Base-by-base conservation (phyloP, 2,797 vertebrate species). In the Psittacula derbiana region DNA sequence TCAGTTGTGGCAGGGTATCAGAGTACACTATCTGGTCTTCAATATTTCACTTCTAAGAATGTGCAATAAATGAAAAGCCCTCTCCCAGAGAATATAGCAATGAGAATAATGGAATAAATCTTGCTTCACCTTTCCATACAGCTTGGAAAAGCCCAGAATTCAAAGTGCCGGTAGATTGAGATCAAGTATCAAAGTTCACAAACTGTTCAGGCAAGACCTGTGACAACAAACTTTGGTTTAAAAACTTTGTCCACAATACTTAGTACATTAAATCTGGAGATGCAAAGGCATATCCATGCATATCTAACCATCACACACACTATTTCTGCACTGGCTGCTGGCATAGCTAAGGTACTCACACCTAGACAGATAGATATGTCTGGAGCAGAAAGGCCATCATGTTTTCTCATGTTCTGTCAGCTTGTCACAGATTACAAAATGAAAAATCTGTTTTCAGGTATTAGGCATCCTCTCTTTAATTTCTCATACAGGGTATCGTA, bases 341-440 rank as follows among this genome's bases (percentile, higher is more conserved):
- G 30, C 80, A 75, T 1, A 64, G 61, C 50, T 55, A 66, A 55
- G 55, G 53, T 31, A 44, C 27, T 86, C 58, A 12, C 19, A 30
- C 33, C 50, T 7, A 84, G 70, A 88, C 55, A 88, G 82, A 91
- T 1, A 90, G 53, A 33, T 70, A 58, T 4, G 55, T 62, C 90
- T 86, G 55, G 81, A 78, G 55, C 55, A 90, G 76, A 93, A 88
- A 88, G 73, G 60, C 58, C 71, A 64, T 67, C 67, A 24, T 16
- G 3, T 70, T 86, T 86, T 50, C 82, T 82, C 52, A 46, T 17
- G 31, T 80, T 84, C 90, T 90, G 80, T 81, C 88, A 86, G 19
- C 71, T 76, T 95, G 92, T 88, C 92, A 88, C 24, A 76, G 83
- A 90, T 64, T 57, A 82, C 31, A 88, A 73, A 94, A 72, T 57